Conservation (phyloP, 2,888 invertebrate genomes). For the Nemotelus pantherinus region DNA sequence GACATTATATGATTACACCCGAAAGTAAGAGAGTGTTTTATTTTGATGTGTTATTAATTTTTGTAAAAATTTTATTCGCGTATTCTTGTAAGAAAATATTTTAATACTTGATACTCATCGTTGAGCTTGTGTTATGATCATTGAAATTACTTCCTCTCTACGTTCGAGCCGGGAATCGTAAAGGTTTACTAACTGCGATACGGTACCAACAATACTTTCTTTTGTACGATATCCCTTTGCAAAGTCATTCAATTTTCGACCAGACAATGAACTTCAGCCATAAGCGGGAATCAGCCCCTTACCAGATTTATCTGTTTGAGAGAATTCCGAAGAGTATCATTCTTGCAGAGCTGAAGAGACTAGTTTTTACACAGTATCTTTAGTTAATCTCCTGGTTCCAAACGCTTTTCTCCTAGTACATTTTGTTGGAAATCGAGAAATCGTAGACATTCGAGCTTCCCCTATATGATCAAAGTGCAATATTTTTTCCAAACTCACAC, state of each 20-base stretch:
- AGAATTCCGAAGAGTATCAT: constrained; percentile 36
- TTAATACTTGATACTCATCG: no score
- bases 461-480: not conserved
- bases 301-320: constrained; percentile 26
- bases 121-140: no score
- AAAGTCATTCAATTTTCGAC: constrained; percentile 1
- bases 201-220: not conserved
- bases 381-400: constrained; percentile 28
- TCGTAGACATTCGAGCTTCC: not conserved
- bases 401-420: not conserved
- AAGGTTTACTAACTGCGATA: not conserved
- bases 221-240: not conserved
- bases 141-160: no score
- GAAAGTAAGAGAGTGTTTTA: no score
- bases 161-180: no score
- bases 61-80: no score
- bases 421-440: not conserved
- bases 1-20: no score
- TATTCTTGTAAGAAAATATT: no score
- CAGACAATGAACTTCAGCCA: constrained; percentile 24
- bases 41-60: no score
- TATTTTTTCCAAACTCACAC: constrained; percentile 21
- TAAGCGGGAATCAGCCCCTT: constrained; percentile 35
- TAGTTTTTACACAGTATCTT: not conserved
- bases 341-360: constrained; percentile 14